A percentile compares a stretch with the other conserved stretches of the same genome.
Evolutionary conservation across 1,140 invertebrate species (phyloP).

Genomic region (Microplitis mediator): DNA sequence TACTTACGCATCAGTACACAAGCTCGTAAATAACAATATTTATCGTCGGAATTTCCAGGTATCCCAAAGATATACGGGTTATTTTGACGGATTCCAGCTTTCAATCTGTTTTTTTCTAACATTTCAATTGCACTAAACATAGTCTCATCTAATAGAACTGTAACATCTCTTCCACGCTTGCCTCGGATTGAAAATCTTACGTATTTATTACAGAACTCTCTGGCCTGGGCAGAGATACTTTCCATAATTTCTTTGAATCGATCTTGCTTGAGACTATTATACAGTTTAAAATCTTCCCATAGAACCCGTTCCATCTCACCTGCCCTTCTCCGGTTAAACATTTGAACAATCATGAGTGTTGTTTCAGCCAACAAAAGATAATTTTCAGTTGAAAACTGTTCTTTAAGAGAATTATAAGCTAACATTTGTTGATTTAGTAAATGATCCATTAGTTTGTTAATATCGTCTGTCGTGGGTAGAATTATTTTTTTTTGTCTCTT

Average conservation of each 20-base stretch:
- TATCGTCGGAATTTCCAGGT: background rate
- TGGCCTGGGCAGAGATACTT: background rate
- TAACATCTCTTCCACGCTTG: background rate
- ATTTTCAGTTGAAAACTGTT: background rate
- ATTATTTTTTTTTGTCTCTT: background rate
- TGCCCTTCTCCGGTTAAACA: background rate
- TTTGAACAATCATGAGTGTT: background rate
- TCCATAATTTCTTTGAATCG: background rate
- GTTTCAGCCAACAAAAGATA: background rate
- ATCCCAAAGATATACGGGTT: background rate
- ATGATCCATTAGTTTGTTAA: background rate
- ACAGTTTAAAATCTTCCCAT: background rate
- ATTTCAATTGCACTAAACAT: background rate
- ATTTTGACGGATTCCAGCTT: background rate
- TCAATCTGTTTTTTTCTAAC: background rate
- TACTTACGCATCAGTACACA: background rate
- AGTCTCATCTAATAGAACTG: background rate
- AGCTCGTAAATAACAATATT: background rate
- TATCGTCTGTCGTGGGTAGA: background rate
- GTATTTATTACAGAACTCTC: background rate
- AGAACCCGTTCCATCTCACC: background rate
- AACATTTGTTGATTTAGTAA: background rate
- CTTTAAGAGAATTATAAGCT: background rate
- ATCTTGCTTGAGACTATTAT: background rate
- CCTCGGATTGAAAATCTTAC: background rate